Percentiles rank a stretch among this genome's conserved stretches.
Evolutionary conservation across 2,888 invertebrate species (phyloP).

Genomic region (Pherbina coryleti): DNA sequence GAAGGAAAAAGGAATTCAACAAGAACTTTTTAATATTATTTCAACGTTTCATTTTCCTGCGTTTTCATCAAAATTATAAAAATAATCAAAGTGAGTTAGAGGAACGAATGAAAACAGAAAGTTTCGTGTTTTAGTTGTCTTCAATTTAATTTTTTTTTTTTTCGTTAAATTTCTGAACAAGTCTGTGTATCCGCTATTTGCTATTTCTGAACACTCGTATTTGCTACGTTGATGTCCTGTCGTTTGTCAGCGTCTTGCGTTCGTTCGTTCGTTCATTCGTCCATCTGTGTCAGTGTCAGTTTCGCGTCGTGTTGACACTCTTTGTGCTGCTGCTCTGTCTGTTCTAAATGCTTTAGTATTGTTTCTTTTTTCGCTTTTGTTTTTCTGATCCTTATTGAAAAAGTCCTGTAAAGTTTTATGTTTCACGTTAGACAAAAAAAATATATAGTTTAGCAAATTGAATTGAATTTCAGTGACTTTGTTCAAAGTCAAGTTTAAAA

Average conservation of each 20-base stretch:
- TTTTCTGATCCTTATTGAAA: slow-evolving; percentile 27
- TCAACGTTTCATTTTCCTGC: neutral
- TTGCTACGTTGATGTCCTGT: neutral
- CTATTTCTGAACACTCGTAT: neutral
- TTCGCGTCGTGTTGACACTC: neutral
- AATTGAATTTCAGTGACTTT: slow-evolving; percentile 25
- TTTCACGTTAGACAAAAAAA: neutral
- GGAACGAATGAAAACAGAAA: slow-evolving; percentile 1
- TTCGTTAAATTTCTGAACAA: neutral
- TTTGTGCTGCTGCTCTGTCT: neutral
- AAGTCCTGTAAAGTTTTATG: slow-evolving; percentile 21
- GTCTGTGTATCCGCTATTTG: neutral
- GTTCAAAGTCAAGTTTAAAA: neutral
- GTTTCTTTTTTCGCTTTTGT: neutral
- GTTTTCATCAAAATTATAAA: slow-evolving; percentile 26
- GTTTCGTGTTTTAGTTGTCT: neutral
- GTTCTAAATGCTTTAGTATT: neutral
- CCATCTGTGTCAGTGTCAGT: slow-evolving; percentile 19
- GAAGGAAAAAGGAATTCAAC: neutral
- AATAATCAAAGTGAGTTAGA: neutral
- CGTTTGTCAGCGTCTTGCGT: slow-evolving; percentile 12
- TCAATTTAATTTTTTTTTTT: neutral
- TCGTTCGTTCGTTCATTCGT: neutral
- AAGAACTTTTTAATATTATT: slow-evolving; percentile 10
- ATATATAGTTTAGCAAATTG: slow-evolving; percentile 26